These are phyloP conservation scores for Dreissena polymorpha DNA, from an alignment of 1,140 invertebrate genomes.

Conservation along the genomic window DNA sequence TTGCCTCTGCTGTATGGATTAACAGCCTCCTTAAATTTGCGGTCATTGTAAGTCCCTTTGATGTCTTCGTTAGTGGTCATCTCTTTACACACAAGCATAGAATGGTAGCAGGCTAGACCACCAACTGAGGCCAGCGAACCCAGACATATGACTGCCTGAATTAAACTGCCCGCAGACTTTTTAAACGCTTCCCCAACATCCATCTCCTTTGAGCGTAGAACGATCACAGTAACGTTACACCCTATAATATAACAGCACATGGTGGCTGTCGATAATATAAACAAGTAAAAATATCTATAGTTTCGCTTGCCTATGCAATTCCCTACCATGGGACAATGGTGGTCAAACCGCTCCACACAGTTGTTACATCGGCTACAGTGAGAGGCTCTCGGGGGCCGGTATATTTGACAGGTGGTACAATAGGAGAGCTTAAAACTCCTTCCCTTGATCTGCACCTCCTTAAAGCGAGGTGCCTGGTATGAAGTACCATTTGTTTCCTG, in stretches of 20 bases:
- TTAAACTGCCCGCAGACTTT: constrained; percentile 45
- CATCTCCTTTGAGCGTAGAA: constrained; percentile 33
- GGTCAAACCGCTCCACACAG: constrained; percentile 54
- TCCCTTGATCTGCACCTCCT: constrained; percentile 51
- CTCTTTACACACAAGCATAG: constrained; percentile 35
- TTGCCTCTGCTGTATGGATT: constrained; percentile 53
- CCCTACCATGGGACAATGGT: constrained; percentile 54
- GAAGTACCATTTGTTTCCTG: constrained; percentile 10
- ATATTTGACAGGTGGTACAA: constrained; percentile 52
- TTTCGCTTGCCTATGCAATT: constrained; percentile 53
- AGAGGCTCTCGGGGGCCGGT: constrained; percentile 43
- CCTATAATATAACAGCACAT: constrained; percentile 51
- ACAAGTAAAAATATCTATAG: constrained; percentile 51
- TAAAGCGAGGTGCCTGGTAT: constrained; percentile 41
- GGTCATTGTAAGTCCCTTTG: constrained; percentile 44
- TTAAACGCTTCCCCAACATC: constrained; percentile 51
- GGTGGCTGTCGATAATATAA: constrained; percentile 44
- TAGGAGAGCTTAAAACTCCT: constrained; percentile 45
- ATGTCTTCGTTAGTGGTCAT: constrained; percentile 52
- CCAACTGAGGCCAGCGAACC: constrained; percentile 47
- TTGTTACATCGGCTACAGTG: constrained; percentile 55
- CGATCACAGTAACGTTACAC: constrained; percentile 50
- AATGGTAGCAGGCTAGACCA: constrained; percentile 49
- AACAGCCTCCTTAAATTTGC: constrained; percentile 33
- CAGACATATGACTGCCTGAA: constrained; percentile 46